Evolutionary conservation across 2,797 vertebrate species (phyloP).

Genomic region (Nyctibius grandis): DNA sequence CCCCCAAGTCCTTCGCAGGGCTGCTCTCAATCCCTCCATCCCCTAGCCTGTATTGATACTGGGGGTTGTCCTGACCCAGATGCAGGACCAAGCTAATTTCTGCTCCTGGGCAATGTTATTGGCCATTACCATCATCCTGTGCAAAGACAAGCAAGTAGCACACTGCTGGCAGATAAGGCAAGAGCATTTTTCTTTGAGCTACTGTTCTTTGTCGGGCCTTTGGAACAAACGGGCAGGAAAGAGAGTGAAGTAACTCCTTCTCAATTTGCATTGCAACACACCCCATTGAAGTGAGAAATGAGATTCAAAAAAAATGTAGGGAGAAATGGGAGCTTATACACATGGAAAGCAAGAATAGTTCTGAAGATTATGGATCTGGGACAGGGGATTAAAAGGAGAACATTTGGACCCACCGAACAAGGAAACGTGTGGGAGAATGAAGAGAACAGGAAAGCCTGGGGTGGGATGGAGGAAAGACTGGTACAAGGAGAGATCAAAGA

Average conservation of each 20-base stretch:
- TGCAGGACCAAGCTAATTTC: not conserved
- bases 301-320: accelerated
- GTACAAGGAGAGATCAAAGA: not conserved
- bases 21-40: not conserved
- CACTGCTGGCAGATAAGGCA: not conserved
- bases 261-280: not conserved
- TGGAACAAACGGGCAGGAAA: not conserved
- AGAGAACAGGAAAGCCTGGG: not conserved
- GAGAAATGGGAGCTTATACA: not conserved
- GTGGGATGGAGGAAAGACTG: not conserved
- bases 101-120: not conserved
- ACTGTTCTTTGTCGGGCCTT: not conserved
- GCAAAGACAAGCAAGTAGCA: not conserved
- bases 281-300: not conserved
- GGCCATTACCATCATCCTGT: not conserved
- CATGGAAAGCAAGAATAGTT: not conserved
- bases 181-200: not conserved
- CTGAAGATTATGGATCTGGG: not conserved
- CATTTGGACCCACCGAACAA: not conserved
- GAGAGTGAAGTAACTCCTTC: not conserved
- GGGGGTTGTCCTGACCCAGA: not conserved
- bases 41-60: too few species aligned
- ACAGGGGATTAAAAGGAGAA: not conserved
- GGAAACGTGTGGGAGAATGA: not conserved
- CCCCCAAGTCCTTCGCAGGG: not conserved